Evolutionary conservation across 1,140 invertebrate species (phyloP).

Genomic region (Ips nitidus): DNA sequence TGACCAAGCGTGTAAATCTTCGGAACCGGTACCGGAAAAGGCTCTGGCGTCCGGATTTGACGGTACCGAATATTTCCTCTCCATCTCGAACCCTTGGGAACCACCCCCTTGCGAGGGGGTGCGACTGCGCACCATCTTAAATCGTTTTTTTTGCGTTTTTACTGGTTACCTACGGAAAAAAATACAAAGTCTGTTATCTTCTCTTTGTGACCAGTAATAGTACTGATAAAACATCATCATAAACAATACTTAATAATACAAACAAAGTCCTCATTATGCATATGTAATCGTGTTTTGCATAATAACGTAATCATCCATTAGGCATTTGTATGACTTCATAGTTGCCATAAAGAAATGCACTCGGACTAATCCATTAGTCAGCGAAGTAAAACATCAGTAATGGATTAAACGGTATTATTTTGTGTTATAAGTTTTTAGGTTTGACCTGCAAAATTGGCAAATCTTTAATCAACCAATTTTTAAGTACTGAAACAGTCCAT

Average conservation of each 20-base stretch:
- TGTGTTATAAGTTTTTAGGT: too few species aligned
- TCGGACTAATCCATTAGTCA: too few species aligned
- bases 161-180: background rate
- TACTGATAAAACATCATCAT: background rate
- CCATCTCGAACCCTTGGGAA: slow-evolving; percentile 64
- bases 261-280: too few species aligned
- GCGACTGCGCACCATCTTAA: slow-evolving; percentile 49
- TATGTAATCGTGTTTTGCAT: too few species aligned
- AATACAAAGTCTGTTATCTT: slow-evolving; percentile 3
- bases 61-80: slow-evolving; percentile 81
- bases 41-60: slow-evolving; percentile 69
- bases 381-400: too few species aligned
- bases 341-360: too few species aligned
- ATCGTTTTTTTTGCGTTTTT: background rate
- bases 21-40: slow-evolving; percentile 64
- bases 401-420: too few species aligned
- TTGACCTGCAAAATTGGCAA: too few species aligned
- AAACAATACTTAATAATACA: background rate
- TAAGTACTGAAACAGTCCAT: too few species aligned
- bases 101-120: slow-evolving; percentile 51
- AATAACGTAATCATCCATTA: too few species aligned
- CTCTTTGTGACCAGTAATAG: slow-evolving; percentile 23
- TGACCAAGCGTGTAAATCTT: slow-evolving; percentile 93
- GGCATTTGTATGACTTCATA: too few species aligned
- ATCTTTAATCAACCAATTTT: too few species aligned